Conservation (phyloP, 2,113 vertebrate species). For the Thomomys bottae region DNA sequence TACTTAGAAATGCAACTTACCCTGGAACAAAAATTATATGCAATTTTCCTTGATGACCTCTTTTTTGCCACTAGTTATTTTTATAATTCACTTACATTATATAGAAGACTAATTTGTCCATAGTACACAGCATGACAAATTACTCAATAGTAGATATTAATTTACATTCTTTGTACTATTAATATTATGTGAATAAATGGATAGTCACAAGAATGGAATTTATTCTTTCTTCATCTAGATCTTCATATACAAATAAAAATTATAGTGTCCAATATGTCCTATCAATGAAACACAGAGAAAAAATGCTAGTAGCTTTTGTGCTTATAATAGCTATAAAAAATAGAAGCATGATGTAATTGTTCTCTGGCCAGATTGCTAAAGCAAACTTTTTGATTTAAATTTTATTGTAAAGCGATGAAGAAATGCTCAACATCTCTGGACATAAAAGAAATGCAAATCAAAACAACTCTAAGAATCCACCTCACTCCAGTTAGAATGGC, state of each 20-base stretch:
- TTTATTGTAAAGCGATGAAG: too few relatives aligned
- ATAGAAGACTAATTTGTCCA: neutral
- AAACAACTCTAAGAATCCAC: too few relatives aligned
- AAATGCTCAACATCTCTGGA: too few relatives aligned
- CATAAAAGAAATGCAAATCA: too few relatives aligned
- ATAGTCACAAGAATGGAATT: neutral
- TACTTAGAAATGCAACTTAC: conserved; percentile 53
- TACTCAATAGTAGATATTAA: neutral
- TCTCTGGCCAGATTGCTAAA: neutral
- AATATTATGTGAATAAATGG: neutral
- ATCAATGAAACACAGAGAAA: accelerated
- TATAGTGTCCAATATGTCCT: neutral
- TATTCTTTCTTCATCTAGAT: neutral
- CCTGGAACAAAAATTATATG: conserved; percentile 53
- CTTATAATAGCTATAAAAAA: neutral
- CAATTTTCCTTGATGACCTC: neutral
- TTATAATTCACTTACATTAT: conserved; percentile 41
- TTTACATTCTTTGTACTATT: conserved; percentile 4
- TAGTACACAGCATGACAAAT: too few relatives aligned
- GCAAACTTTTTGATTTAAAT: neutral
- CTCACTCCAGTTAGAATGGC: too few relatives aligned
- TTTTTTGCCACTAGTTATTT: conserved; percentile 10
- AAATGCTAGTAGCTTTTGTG: neutral
- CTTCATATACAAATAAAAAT: neutral
- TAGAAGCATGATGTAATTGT: neutral